These are phyloP conservation scores for Miichthys miiuy DNA, from an alignment of 2,797 vertebrate genomes.

Conservation along the genomic window DNA sequence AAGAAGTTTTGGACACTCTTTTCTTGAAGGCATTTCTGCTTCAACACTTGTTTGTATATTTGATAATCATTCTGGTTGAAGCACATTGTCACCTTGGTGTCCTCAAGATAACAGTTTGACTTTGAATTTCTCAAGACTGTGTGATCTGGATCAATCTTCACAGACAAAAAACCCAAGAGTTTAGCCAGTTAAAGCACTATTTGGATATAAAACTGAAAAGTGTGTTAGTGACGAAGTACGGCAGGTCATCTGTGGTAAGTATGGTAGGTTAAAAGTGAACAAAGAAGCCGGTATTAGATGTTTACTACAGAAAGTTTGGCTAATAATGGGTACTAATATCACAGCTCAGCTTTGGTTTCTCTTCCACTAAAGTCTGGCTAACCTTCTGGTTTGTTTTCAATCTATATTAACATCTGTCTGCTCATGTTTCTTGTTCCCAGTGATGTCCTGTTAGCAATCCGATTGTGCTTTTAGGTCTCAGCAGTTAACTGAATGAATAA, in stretches of 20 bases:
- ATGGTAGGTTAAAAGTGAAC: too few relatives aligned
- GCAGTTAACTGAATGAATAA: too few relatives aligned
- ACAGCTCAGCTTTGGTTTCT: too few relatives aligned
- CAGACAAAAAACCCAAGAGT: neutral
- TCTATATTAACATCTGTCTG: neutral
- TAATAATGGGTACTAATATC: too few relatives aligned
- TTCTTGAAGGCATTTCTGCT: neutral
- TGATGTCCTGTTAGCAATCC: too few relatives aligned
- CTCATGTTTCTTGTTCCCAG: too few relatives aligned
- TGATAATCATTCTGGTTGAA: neutral
- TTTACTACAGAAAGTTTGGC: too few relatives aligned
- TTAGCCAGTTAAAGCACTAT: neutral
- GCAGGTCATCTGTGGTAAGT: neutral
- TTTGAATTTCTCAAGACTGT: neutral
- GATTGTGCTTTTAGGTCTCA: too few relatives aligned
- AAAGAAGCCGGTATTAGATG: too few relatives aligned
- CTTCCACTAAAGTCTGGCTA: neutral
- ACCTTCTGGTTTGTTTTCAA: neutral
- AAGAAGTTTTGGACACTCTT: neutral
- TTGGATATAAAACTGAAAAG: neutral
- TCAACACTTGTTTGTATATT: neutral
- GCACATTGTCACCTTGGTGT: neutral
- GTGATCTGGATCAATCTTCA: neutral
- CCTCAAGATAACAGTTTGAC: neutral
- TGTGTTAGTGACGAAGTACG: neutral